Base-by-base conservation (phyloP, 1,140 invertebrate genomes). In the Polypedilum pembai region DNA sequence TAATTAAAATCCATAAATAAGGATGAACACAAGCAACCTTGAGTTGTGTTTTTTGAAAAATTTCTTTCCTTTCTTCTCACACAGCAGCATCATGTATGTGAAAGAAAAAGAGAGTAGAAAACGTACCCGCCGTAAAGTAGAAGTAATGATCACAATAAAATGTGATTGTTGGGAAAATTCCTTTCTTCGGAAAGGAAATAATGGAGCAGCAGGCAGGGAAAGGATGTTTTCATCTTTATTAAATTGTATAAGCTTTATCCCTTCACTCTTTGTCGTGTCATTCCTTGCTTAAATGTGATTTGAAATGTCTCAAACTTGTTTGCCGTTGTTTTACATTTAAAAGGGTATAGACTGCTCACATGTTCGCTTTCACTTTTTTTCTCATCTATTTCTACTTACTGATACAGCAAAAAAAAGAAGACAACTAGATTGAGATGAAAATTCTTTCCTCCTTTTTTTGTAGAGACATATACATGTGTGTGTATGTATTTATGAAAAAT, bases 1-100 rank as follows among this genome's bases (percentile, higher is more conserved):
- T 69, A 69, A 69, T 69, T 69, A 69, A 69, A 69, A 69, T 69
- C 65, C 65, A 69, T 69, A 69, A 69, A 69, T 69, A 69, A 69
- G 65, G 20, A 69, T 69, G 18, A 69, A 69, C n/a, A 33, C 24
- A 33, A n/a, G 24, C 24, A 33, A 33, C 24, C 24, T 33, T 33
- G 24, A 33, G 24, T 5, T 33, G 24, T 5, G 24, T 33, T 33
- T 33, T 33, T 33, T 33, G 15, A 20, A n/a, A 21, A 18, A n/a
- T 18, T 69, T 69, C 65, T n/a, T 18, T 18, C 65, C 17, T 69
- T 18, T 18, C 17, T 69, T 21, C 65, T 20, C 18, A 18, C 1
- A 69, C 20, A 33, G 24, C 24, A 33, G 24, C 5, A 33, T 33
- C 24, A 33, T 33, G 24, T 33, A 33, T 33, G 24, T 33, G 24